A percentile compares a stretch with the other conserved stretches of the same genome.
These are phyloP conservation scores for Cottus gobio DNA, from an alignment of 2,113 vertebrate genomes.

Conservation along the genomic window DNA sequence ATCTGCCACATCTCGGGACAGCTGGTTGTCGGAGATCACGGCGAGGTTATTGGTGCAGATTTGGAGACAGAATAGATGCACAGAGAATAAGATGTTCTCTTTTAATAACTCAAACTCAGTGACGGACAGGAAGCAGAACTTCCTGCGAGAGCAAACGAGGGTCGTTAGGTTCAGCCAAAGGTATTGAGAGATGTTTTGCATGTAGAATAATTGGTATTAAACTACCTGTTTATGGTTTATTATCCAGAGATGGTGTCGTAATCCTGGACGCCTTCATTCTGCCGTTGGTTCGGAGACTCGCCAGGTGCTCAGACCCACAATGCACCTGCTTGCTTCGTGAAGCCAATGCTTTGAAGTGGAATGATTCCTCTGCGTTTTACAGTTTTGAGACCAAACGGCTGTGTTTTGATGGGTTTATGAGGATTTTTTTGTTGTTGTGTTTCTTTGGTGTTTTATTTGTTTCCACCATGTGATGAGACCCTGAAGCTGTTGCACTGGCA, in stretches of 20 bases:
- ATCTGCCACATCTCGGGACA: too few relatives aligned
- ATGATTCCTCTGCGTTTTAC: background rate
- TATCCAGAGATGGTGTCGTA: too few relatives aligned
- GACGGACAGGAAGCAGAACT: too few relatives aligned
- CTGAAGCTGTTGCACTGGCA: constrained; percentile 1
- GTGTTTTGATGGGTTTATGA: background rate
- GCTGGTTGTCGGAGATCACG: too few relatives aligned
- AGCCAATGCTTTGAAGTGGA: background rate
- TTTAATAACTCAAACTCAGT: background rate
- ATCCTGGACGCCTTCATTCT: background rate
- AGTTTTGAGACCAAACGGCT: background rate
- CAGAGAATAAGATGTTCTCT: background rate
- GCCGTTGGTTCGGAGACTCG: background rate
- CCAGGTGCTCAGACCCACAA: background rate
- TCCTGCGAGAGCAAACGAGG: background rate
- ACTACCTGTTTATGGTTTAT: background rate
- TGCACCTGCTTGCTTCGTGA: background rate
- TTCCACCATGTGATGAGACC: constrained; percentile 46
- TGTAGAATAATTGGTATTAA: background rate
- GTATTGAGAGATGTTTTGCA: background rate
- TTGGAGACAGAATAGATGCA: background rate
- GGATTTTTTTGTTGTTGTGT: background rate
- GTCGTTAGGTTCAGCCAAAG: background rate
- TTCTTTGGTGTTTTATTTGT: constrained; percentile 3
- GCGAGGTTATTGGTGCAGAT: background rate